Percentiles rank a stretch among this genome's conserved stretches.
Evolutionary conservation across 2,113 vertebrate genomes (phyloP).

Genomic region (Carassius carassius): DNA sequence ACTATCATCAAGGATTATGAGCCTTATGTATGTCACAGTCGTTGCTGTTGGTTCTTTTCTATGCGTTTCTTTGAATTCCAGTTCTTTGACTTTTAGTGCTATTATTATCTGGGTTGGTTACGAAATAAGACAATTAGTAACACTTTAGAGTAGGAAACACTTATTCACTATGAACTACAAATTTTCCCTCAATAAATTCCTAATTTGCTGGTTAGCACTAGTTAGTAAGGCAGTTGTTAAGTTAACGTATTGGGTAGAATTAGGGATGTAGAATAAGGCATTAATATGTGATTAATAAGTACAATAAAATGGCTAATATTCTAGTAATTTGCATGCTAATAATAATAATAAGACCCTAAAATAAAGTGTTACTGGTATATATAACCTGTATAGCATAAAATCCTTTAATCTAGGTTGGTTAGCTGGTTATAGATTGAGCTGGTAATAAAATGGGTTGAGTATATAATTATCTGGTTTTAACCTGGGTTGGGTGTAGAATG

Average conservation of each 20-base stretch:
- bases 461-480: neutral
- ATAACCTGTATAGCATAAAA: neutral
- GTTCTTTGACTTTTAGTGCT: neutral
- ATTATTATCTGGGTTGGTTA: neutral
- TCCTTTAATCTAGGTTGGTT: neutral
- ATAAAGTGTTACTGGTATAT: too few relatives aligned
- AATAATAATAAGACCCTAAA: too few relatives aligned
- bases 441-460: neutral
- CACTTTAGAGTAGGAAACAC: too few relatives aligned
- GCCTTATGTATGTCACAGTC: neutral
- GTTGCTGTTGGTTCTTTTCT: neutral
- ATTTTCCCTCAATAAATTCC: too few relatives aligned
- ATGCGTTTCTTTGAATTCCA: neutral
- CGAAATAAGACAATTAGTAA: neutral
- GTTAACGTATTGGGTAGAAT: too few relatives aligned
- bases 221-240: too few relatives aligned
- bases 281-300: too few relatives aligned
- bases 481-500: neutral
- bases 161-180: too few relatives aligned
- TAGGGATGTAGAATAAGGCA: too few relatives aligned
- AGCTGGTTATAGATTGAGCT: neutral
- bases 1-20: constrained; percentile 25
- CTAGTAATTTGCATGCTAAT: too few relatives aligned
- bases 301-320: too few relatives aligned
- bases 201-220: too few relatives aligned